Percentiles rank a stretch among this genome's conserved stretches.
Evolutionary conservation across 2,797 vertebrate species (phyloP).

Genomic region (Benthosema pterotum): DNA sequence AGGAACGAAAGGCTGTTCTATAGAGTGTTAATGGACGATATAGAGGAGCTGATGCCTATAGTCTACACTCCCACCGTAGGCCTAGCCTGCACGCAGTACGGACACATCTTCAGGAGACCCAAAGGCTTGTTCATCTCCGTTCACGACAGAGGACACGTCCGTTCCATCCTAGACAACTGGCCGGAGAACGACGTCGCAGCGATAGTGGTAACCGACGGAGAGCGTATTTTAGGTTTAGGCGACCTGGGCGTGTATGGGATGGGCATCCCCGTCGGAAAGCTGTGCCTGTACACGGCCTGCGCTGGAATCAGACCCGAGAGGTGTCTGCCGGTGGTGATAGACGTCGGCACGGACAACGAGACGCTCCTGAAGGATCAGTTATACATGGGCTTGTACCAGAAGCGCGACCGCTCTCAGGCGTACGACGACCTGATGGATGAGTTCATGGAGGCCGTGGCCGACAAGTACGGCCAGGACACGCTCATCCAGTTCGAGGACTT

Average conservation of each 20-base stretch:
- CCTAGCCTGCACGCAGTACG: constrained; percentile 94
- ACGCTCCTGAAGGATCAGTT: constrained; percentile 90
- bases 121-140: constrained; percentile 98
- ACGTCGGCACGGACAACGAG: constrained; percentile 95
- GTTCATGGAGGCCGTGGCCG: constrained; percentile 96
- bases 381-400: constrained; percentile 97
- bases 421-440: constrained; percentile 97
- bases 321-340: constrained; percentile 94
- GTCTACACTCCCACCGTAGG: constrained; percentile 98
- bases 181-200: constrained; percentile 93
- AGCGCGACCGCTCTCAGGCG: constrained; percentile 88
- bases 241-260: constrained; percentile 98
- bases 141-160: constrained; percentile 92
- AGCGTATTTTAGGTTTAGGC: constrained; percentile 95
- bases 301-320: constrained; percentile 91
- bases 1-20: constrained; percentile 97
- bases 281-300: constrained; percentile 96
- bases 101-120: constrained; percentile 96
- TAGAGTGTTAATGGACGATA: constrained; percentile 92
- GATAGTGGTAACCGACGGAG: constrained; percentile 96
- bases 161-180: constrained; percentile 97
- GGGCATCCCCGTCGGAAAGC: constrained; percentile 97
- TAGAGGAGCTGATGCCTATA: constrained; percentile 95
- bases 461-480: constrained; percentile 93
- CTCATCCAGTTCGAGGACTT: constrained; percentile 99